Conservation (phyloP, 2,113 vertebrate genomes). For the Arvicanthis niloticus region DNA sequence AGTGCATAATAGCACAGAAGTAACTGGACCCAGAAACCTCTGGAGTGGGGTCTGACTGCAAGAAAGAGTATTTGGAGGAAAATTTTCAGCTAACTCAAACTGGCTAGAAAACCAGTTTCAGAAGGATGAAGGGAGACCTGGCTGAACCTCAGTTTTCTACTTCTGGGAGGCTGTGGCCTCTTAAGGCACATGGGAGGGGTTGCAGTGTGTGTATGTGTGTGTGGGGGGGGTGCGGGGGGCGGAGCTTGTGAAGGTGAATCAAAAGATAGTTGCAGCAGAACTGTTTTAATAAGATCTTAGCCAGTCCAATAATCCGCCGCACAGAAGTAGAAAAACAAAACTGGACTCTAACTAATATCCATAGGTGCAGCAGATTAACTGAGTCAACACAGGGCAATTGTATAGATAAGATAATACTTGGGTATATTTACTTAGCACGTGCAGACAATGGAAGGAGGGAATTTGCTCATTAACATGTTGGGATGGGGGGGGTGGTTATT, state of each 20-base stretch:
- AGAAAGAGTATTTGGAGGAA: background rate
- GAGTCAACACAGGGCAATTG: slow-evolving; percentile 84
- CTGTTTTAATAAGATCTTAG: background rate
- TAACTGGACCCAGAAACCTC: background rate
- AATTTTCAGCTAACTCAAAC: background rate
- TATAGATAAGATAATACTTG: slow-evolving; percentile 87
- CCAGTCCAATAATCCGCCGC: background rate
- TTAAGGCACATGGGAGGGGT: background rate
- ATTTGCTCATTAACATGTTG: slow-evolving; percentile 84
- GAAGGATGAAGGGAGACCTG: background rate
- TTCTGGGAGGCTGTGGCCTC: background rate
- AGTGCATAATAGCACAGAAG: slow-evolving; percentile 26
- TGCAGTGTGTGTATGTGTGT: background rate
- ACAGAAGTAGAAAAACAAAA: slow-evolving; percentile 78
- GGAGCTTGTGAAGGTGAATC: background rate
- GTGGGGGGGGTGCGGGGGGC: no score
- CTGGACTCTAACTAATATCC: slow-evolving; percentile 62
- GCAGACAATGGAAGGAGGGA: slow-evolving; percentile 83
- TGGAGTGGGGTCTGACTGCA: background rate
- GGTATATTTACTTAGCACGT: slow-evolving; percentile 85
- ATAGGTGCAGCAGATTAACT: slow-evolving; percentile 84
- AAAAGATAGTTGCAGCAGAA: slow-evolving; percentile 43
- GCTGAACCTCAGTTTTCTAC: background rate
- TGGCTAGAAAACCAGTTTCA: background rate
- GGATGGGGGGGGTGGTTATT: slow-evolving; percentile 77